phyloP scores from a whole-genome alignment of 2,113 vertebrate species.

The Cebus imitator region DNA sequence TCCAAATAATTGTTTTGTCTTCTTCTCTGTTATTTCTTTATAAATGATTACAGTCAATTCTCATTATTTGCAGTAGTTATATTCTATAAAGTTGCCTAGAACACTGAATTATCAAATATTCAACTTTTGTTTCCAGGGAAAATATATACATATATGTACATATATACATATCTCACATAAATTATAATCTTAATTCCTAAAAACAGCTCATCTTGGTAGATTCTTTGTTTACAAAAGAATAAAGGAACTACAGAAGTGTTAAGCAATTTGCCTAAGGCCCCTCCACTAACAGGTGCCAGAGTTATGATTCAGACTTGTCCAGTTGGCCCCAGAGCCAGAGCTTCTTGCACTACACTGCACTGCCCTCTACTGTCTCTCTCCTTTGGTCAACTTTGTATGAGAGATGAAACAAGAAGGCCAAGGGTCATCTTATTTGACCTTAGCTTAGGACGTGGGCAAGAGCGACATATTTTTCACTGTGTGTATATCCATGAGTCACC shows the following conservation, averaged over 20 bases:
- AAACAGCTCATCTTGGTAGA: not conserved
- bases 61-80: conserved; percentile 11
- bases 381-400: not conserved
- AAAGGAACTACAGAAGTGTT: conserved; percentile 12
- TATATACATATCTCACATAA: not conserved
- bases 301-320: conserved; percentile 2
- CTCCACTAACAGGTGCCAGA: not conserved
- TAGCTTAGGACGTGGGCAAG: not conserved
- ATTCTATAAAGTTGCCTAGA: not conserved
- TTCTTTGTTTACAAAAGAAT: conserved; percentile 19
- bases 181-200: conserved; percentile 28
- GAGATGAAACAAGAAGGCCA: not conserved
- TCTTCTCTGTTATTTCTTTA: not conserved
- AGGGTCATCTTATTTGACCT: not conserved
- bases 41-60: not conserved
- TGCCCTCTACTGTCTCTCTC: conserved; percentile 15
- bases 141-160: not conserved
- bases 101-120: not conserved
- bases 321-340: not conserved
- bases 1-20: not conserved
- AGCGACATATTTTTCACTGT: not conserved
- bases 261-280: not conserved
- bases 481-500: not conserved
- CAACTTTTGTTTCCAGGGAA: not conserved
- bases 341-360: not conserved